Base-by-base conservation (phyloP, 53 echinoderm and acorn worm genomes). In the Hippasteria phrygiana region DNA sequence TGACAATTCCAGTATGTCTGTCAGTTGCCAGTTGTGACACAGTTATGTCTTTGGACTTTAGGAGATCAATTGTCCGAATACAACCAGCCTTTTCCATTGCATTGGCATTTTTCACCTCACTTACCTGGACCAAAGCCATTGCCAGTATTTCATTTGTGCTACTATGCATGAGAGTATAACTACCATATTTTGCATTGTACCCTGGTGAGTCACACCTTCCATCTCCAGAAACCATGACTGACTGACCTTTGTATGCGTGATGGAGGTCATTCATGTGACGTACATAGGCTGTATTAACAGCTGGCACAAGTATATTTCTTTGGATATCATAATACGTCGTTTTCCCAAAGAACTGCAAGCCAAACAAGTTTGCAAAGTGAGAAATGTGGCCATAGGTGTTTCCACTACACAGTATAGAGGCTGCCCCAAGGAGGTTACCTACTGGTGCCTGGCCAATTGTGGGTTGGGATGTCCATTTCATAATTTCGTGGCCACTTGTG, bases 161-260 rank as follows among this genome's bases (percentile, higher is more conserved):
- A 42, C 72, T 46, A 24, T 91, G 32, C 89, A 94, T 94, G 7
- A 94, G n/a, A 0, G 89, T 84, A 20, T 94, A 94, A 1, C 83
- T 83, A 26, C 94, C 74, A 31, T 86, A 94, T 56, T 94, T 91
- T 20, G 94, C 91, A 78, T 89, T 91, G 65, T 94, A 92, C 47
- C 92, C 94, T 3, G 89, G 94, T 37, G 87, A 86, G 34, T 94
- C 87, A 74, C 92, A 94, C 35, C 94, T 85, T 33, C 89, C 94
- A 87, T 94, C 94, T 45, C 89, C 94, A 26, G 37, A 43, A 13
- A 78, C 26, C 41, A 33, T 29, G 12, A 75, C 39, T 75, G 12
- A 28, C 18, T 55, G 16, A 4, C 32, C 36, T 76, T 74, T 59
- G 7, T 67, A 46, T 22, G n/a, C n/a, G n/a, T n/a, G n/a, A n/a